Conservation (phyloP, 2,797 vertebrate genomes). For the Dermochelys coriacea region DNA sequence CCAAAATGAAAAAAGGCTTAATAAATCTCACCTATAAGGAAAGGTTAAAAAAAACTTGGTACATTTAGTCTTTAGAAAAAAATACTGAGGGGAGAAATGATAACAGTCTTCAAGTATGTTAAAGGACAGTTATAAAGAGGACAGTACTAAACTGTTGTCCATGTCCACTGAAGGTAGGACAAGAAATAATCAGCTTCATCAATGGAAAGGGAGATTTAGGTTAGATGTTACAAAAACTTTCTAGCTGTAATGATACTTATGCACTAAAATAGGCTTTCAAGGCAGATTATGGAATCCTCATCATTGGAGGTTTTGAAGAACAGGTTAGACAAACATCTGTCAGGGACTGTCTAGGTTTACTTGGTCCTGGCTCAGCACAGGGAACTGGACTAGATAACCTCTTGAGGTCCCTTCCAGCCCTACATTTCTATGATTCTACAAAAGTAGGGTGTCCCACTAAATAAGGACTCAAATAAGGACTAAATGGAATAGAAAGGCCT, state of each 20-base stretch:
- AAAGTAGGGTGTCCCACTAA: not conserved
- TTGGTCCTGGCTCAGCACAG: not conserved
- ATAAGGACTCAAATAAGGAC: no score
- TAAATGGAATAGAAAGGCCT: not conserved
- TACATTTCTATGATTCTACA: not conserved
- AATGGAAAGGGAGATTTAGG: not conserved
- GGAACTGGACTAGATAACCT: not conserved
- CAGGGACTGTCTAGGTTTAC: not conserved
- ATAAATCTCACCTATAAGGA: not conserved
- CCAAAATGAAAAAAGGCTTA: not conserved
- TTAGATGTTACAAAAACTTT: not conserved
- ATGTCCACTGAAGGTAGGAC: not conserved
- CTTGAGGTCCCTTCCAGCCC: not conserved
- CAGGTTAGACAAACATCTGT: not conserved
- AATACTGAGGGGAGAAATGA: not conserved
- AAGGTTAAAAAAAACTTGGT: not conserved
- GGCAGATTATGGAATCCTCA: not conserved
- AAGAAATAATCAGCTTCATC: not conserved
- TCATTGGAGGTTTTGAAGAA: not conserved
- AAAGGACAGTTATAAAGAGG: not conserved
- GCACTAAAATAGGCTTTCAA: not conserved
- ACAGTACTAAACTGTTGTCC: not conserved
- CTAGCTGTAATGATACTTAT: not conserved
- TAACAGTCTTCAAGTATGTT: not conserved
- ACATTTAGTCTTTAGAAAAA: not conserved